These are phyloP conservation scores for Napeogenes inachia DNA, from an alignment of 2,888 invertebrate species.

Conservation along the genomic window DNA sequence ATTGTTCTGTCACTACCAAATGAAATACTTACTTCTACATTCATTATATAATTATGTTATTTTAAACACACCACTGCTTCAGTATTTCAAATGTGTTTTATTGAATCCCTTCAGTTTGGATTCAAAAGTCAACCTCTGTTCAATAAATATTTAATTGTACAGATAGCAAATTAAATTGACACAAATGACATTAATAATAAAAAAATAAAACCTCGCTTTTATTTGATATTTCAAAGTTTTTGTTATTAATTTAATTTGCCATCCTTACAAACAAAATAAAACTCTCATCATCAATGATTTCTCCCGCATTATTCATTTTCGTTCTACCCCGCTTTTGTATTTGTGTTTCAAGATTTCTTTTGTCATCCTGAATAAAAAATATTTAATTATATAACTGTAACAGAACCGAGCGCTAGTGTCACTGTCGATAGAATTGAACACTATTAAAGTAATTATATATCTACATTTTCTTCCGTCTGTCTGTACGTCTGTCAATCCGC, in stretches of 20 bases:
- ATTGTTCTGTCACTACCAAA: no score
- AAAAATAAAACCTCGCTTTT: no score
- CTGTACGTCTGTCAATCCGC: conserved; percentile 36
- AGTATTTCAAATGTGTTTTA: neutral
- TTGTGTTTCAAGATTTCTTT: conserved; percentile 5
- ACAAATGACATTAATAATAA: no score
- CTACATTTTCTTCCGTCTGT: conserved; percentile 26
- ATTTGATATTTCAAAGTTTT: no score
- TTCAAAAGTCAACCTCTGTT: conserved; percentile 8
- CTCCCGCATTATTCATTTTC: neutral
- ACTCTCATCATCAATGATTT: neutral
- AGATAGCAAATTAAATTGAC: neutral
- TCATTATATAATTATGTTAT: no score
- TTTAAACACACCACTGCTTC: neutral
- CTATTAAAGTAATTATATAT: neutral
- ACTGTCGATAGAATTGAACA: neutral
- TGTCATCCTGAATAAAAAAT: neutral
- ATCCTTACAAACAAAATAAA: neutral
- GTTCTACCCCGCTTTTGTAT: neutral
- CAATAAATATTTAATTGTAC: neutral
- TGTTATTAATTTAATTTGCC: no score
- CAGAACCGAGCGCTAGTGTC: no score
- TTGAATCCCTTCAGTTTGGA: neutral
- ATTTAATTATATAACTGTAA: neutral
- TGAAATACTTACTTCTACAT: no score